Evolutionary conservation across 2,113 vertebrate genomes (phyloP), one percentile per base, ranked within the genome.

Genomic region (Odontophorus gujanensis): DNA sequence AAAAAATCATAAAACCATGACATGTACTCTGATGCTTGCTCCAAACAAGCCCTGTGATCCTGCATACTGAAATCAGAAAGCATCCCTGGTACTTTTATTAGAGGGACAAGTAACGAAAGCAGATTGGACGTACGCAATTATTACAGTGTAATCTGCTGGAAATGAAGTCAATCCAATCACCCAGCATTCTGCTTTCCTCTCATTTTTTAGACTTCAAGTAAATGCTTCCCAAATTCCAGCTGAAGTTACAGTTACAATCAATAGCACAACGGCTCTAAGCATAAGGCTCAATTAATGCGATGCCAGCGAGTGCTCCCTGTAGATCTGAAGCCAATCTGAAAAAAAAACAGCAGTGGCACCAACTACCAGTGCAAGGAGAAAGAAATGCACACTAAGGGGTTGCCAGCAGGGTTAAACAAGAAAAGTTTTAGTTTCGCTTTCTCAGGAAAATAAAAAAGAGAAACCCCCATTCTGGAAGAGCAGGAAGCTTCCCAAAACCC

Each of bases 211-310:
- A 91, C 92, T 96, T 96, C 93, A 96, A 93, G 85, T 93, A 95
- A 95, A 68, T 67, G 78, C 89, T 96, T 97, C 89, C 94, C 74
- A 97, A 97, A 96, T 96, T 95, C 96, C 82, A 94, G 92, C 76
- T 72, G 86, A 97, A 96, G 93, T 94, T 72, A 74, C 92, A 96
- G 77, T 94, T 97, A 77, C 51, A 93, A 96, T 97, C 97, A 86
- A 96, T 93, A 95, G 81, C 28, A 7, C 85, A 12, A 91, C 81
- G 88, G 48, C 74, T 96, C 90, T 96, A 78, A 76, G 91, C 71
- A 22, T 80, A 94, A 92, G 89, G 91, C 85, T 95, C 76, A 82
- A 93, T 97, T 97, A 96, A 94, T 67, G 85, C 16, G 76, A 95
- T 90, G 79, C 80, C 72, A 55, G 72, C 72, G 50, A 94, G 92